Evolutionary conservation across 2,797 vertebrate species (phyloP), one percentile per base, ranked within the genome.

Genomic region (Podarcis siculus): DNA sequence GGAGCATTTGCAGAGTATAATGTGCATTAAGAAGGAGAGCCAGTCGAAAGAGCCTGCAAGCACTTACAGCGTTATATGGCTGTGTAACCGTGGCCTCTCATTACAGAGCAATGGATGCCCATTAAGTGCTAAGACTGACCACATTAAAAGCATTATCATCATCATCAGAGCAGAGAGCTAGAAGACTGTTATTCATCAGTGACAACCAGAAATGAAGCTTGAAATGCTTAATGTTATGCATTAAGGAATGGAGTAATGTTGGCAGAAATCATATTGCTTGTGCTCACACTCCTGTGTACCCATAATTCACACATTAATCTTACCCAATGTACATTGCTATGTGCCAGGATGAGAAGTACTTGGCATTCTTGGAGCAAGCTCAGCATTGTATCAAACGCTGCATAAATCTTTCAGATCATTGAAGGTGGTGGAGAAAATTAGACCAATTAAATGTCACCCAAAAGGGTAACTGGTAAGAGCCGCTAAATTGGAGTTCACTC

Each of bases 361-460:
- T 88, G 8, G 27, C 72, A 88, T 82, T 45, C 89, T 3, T 35
- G 5, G 6, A 35, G 6, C 32, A 79, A 78, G 1, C 2, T n/a
- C 9, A 88, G 3, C 71, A 37, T 45, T 82, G 7, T 80, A 91
- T 89, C 32, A 27, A 55, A 79, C 86, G 82, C 12, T 0, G 0
- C 58, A 42, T 58, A 87, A 81, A 8, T 80, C 0, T 64, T 89
- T 55, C 49, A 27, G 17, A 72, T 89, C 19, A 85, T 82, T 88
- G 85, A 83, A 85, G 72, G n/a, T 86, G 55, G 85, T 32, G 21
- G 89, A 79, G 30, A 42, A 15, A 85, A 90, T 73, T 86, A 76
- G 39, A 90, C 7, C 2, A 87, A 90, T 92, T 89, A 93, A 87
- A 83, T 37, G 7, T 61, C 17, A 45, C 12, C 6, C 0, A 79